Conservation (phyloP, 2,797 vertebrate species). For the Ataeniobius toweri region DNA sequence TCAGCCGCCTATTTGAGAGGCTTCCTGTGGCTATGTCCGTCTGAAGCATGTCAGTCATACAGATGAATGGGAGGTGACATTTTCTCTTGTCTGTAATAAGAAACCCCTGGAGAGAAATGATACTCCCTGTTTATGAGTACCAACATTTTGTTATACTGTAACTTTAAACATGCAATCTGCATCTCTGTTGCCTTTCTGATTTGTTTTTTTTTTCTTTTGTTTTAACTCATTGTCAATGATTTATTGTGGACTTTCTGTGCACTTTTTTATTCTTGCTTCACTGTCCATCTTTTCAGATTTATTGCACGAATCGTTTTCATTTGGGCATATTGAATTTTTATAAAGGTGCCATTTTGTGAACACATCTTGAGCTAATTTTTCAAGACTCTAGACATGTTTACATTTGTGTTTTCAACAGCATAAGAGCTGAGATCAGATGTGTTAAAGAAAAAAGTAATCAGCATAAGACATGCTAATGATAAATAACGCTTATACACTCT, state of each 20-base stretch:
- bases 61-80: conserved; percentile 57
- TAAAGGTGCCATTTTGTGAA: not conserved
- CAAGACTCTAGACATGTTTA: not conserved
- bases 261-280: not conserved
- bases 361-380: not conserved
- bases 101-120: conserved; percentile 48
- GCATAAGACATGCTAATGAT: not conserved
- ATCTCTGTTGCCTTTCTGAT: conserved; percentile 7
- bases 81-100: conserved; percentile 59
- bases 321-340: not conserved
- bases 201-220: not conserved
- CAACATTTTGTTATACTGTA: conserved; percentile 7
- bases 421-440: not conserved
- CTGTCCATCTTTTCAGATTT: not conserved
- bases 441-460: not conserved
- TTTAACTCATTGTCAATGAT: not conserved
- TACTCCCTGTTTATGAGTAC: conserved; percentile 38
- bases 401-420: not conserved
- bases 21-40: conserved; percentile 41
- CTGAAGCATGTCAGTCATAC: conserved; percentile 47
- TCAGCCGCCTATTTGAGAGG: conserved; percentile 37
- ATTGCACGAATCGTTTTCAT: not conserved
- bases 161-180: conserved; percentile 6
- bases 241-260: conserved; percentile 2
- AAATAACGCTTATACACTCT: not conserved